Conservation (phyloP, 2,113 vertebrate species). For the Piprites chloris region DNA sequence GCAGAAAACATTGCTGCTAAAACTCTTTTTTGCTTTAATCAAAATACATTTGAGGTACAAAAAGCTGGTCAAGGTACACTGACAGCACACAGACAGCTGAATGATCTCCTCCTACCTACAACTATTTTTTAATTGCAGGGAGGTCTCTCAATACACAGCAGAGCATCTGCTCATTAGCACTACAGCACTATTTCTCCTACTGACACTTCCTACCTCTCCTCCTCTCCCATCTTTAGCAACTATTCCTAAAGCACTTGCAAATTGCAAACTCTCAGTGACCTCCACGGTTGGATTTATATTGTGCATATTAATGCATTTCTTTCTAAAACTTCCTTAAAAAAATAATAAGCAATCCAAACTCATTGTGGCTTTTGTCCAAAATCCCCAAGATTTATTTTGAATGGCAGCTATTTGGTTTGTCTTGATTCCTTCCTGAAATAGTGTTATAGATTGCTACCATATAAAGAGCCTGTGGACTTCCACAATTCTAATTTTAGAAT, state of each 20-base stretch:
- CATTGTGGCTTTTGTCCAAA: constrained; percentile 3
- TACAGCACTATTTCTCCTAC: constrained; percentile 48
- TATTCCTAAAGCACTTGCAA: constrained; percentile 52
- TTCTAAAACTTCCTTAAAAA: background rate
- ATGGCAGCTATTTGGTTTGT: background rate
- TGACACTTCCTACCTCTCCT: constrained; percentile 52
- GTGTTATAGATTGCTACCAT: background rate
- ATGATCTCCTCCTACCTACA: constrained; percentile 62
- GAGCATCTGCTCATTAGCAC: constrained; percentile 75
- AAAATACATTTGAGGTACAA: constrained; percentile 35
- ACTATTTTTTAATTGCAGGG: constrained; percentile 66
- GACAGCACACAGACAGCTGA: constrained; percentile 50
- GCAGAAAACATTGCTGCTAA: background rate
- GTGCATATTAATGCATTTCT: constrained; percentile 15
- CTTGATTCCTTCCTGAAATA: background rate
- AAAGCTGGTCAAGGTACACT: constrained; percentile 65
- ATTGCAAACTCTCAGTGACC: constrained; percentile 36
- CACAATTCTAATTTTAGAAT: background rate
- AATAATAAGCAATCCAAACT: background rate
- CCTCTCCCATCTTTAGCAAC: constrained; percentile 39
- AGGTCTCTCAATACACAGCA: constrained; percentile 60
- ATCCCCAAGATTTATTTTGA: background rate
- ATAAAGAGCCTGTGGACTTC: background rate
- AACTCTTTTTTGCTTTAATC: background rate
- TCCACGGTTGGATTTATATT: constrained; percentile 15